Conservation (phyloP, 2,888 invertebrate genomes). For the Drosophila infuscata region DNA sequence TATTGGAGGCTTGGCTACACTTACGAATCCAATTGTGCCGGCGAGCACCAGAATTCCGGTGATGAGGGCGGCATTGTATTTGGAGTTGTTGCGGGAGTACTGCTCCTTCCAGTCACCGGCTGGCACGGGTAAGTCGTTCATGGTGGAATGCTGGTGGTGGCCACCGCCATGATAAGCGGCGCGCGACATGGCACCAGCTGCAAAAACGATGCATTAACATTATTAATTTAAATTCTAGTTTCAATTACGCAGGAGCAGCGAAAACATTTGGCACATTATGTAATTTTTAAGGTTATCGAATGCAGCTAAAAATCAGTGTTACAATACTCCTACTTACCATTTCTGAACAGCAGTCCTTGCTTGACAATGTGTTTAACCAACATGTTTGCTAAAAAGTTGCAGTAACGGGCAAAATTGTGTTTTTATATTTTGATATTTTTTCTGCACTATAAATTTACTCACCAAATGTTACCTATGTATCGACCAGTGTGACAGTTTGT, state of each 20-base stretch:
- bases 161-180: slow-evolving; percentile 81
- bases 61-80: slow-evolving; percentile 89
- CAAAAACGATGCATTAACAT: background rate
- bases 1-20: slow-evolving; percentile 7
- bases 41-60: slow-evolving; percentile 86
- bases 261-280: slow-evolving; percentile 71
- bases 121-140: slow-evolving; percentile 92
- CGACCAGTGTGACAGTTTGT: slow-evolving; percentile 54
- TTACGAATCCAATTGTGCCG: slow-evolving; percentile 83
- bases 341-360: slow-evolving; percentile 80
- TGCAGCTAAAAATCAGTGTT: slow-evolving; percentile 1
- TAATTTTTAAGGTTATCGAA: slow-evolving; percentile 81
- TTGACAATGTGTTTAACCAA: slow-evolving; percentile 82
- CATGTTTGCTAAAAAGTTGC: slow-evolving; percentile 71
- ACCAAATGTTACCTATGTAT: slow-evolving; percentile 55
- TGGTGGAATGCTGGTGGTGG: slow-evolving; percentile 84
- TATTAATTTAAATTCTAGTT: slow-evolving; percentile 6
- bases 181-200: slow-evolving; percentile 82
- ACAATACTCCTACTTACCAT: slow-evolving; percentile 68
- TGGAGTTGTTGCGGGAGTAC: slow-evolving; percentile 88
- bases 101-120: slow-evolving; percentile 91
- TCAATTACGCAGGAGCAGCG: slow-evolving; percentile 12
- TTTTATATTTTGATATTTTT: slow-evolving; percentile 33
- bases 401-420: slow-evolving; percentile 11
- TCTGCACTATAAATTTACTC: slow-evolving; percentile 32